Evolutionary conservation across 2,113 vertebrate genomes (phyloP).

Genomic region (Hippocampus mohnikei): DNA sequence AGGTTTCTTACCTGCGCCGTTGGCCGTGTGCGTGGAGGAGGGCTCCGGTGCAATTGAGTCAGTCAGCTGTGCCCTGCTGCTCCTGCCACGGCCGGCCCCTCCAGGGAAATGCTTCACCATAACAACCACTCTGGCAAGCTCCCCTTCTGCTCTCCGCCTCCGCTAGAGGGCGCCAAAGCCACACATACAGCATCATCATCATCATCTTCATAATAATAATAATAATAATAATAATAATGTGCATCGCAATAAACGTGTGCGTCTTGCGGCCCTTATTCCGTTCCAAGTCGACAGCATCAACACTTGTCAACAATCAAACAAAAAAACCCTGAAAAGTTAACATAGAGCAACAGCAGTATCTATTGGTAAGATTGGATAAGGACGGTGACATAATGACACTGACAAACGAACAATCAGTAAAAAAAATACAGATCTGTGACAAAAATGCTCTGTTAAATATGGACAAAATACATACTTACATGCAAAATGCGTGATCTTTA

Average conservation of each 20-base stretch:
- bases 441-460: too few relatives aligned
- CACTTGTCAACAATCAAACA: not conserved
- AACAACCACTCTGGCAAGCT: conserved; percentile 62
- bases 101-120: conserved; percentile 73
- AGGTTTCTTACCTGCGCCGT: conserved; percentile 49
- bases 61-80: conserved; percentile 9
- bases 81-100: conserved; percentile 32
- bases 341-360: not conserved
- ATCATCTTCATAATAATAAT: too few relatives aligned
- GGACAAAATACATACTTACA: too few relatives aligned
- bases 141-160: not conserved
- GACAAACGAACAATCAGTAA: too few relatives aligned
- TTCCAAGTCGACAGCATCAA: not conserved
- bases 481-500: too few relatives aligned
- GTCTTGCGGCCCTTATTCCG: too few relatives aligned
- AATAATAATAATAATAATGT: too few relatives aligned
- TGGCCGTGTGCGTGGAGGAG: not conserved
- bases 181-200: too few relatives aligned
- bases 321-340: not conserved
- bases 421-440: too few relatives aligned
- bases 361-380: not conserved
- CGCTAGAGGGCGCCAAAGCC: conserved; percentile 53
- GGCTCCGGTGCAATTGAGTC: not conserved
- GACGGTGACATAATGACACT: too few relatives aligned
- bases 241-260: too few relatives aligned